Evolutionary conservation across 2,888 invertebrate genomes (phyloP).

Genomic region (Galeopsomyia nigrocyanea): DNA sequence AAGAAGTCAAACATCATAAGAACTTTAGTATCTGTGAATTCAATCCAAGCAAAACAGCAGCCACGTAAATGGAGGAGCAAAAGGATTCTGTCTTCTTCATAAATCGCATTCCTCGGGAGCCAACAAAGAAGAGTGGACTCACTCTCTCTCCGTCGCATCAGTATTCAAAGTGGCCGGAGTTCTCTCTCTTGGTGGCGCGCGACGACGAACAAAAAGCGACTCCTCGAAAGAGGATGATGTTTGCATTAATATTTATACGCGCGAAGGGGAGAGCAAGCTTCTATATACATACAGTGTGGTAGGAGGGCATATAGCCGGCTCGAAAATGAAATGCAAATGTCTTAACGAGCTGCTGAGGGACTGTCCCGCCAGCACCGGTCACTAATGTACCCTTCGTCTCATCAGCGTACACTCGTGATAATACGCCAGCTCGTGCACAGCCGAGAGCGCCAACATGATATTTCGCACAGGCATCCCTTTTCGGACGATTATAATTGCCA

Average conservation of each 20-base stretch:
- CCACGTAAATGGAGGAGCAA: conserved; percentile 29
- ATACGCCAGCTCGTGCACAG: conserved; percentile 26
- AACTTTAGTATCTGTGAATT: conserved; percentile 18
- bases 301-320: conserved; percentile 45
- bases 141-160: conserved; percentile 60
- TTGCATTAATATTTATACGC: conserved; percentile 69
- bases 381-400: conserved; percentile 63
- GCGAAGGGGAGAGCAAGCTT: conserved; percentile 57
- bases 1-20: not conserved
- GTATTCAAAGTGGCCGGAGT: conserved; percentile 67
- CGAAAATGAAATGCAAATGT: conserved; percentile 68
- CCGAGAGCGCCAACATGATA: too few relatives aligned
- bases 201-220: conserved; percentile 60
- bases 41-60: conserved; percentile 1
- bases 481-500: too few relatives aligned
- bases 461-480: too few relatives aligned
- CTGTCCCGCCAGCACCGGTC: conserved; percentile 62
- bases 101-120: conserved; percentile 61
- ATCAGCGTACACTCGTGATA: conserved; percentile 58
- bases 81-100: conserved; percentile 49
- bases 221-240: conserved; percentile 63
- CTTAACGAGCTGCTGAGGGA: conserved; percentile 69
- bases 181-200: too few relatives aligned
- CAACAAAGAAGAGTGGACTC: conserved; percentile 50
- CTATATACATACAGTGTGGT: not conserved